A percentile compares a stretch with the other conserved stretches of the same genome.
Conservation (phyloP, 2,113 vertebrate species). For the Thinocorus orbignyianus region DNA sequence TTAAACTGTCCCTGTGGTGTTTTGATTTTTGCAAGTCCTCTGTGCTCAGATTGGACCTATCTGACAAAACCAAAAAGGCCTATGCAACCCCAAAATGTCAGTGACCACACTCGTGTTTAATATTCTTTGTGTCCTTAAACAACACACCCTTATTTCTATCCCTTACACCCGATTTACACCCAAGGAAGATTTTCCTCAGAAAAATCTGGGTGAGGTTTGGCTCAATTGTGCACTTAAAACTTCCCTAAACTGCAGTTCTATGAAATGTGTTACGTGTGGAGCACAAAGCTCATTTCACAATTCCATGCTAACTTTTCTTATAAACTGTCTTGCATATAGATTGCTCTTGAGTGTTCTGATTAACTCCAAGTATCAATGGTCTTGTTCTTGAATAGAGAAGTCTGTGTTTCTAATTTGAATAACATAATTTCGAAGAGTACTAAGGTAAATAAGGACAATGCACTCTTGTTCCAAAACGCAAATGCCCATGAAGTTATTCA, state of each 20-base stretch:
- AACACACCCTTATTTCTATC: neutral
- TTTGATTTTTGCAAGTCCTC: neutral
- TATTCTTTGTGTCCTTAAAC: neutral
- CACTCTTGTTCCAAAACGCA: slow-evolving; percentile 25
- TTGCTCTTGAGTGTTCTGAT: slow-evolving; percentile 36
- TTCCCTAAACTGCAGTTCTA: neutral
- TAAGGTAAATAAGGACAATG: slow-evolving; percentile 62
- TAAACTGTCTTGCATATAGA: neutral
- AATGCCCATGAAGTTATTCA: slow-evolving; percentile 57
- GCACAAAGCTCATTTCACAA: slow-evolving; percentile 18
- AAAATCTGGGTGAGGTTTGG: neutral
- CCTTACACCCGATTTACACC: neutral
- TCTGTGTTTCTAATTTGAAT: slow-evolving; percentile 53
- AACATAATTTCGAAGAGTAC: neutral
- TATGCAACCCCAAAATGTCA: neutral
- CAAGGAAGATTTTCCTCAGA: neutral
- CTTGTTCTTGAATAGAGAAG: slow-evolving; percentile 27
- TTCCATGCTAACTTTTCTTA: neutral
- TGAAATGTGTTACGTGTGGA: neutral
- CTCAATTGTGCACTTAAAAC: neutral
- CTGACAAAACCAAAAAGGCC: neutral
- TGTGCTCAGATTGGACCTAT: neutral
- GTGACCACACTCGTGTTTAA: neutral
- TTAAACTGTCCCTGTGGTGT: neutral
- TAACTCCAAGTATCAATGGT: slow-evolving; percentile 2